Evolutionary conservation across 2,888 invertebrate genomes (phyloP).

Genomic region (Imbricaverruca yamaguchii): DNA sequence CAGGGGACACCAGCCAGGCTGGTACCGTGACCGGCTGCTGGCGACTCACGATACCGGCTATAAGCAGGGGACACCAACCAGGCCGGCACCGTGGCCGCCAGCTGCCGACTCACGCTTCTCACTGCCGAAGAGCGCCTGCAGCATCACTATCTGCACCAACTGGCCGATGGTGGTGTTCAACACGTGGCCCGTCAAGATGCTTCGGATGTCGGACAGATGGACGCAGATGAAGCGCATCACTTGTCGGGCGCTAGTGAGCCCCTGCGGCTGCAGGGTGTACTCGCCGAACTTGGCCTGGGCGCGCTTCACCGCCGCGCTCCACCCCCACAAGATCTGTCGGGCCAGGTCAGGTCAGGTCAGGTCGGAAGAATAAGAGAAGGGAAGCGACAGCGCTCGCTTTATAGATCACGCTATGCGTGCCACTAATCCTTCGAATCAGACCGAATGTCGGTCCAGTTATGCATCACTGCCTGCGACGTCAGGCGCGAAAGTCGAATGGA

Average conservation of each 20-base stretch:
- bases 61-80: no score
- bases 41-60: conserved; percentile 34
- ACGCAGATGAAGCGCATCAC: conserved; percentile 42
- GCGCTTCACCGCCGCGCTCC: background rate
- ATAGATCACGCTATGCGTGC: no score
- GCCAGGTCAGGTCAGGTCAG: background rate
- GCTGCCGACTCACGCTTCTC: conserved; percentile 34
- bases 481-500: no score
- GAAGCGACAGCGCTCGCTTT: no score
- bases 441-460: no score
- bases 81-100: no score
- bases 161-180: conserved; percentile 40
- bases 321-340: background rate
- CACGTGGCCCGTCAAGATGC: conserved; percentile 44
- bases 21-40: no score
- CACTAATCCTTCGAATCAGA: no score
- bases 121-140: conserved; percentile 37
- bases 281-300: background rate
- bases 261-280: conserved; percentile 37
- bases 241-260: conserved; percentile 37
- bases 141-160: conserved; percentile 34
- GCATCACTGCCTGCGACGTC: no score
- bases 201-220: conserved; percentile 31
- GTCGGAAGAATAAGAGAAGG: no score
- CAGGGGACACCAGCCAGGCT: no score